phyloP scores from a whole-genome alignment of 1,140 invertebrate species.

The Eumaeus atala region DNA sequence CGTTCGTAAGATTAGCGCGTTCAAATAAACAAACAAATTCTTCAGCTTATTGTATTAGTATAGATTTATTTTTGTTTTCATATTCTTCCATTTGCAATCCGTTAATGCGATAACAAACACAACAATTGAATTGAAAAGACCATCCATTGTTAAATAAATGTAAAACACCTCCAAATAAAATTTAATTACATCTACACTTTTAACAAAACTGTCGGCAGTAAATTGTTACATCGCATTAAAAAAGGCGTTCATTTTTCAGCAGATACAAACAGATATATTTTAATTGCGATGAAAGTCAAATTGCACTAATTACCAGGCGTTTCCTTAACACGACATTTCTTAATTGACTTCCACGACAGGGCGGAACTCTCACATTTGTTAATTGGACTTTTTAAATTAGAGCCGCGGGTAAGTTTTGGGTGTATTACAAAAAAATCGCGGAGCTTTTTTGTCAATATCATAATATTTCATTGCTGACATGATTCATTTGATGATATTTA shows the following conservation, averaged over 20 bases:
- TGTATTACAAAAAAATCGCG: neutral
- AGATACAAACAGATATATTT: conserved; percentile 16
- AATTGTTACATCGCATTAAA: neutral
- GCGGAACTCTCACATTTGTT: conserved; percentile 48
- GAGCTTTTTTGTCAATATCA: too few relatives aligned
- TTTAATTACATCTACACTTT: neutral
- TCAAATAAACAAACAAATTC: too few relatives aligned
- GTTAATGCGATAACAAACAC: neutral
- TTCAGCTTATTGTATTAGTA: too few relatives aligned
- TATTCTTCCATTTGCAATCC: neutral
- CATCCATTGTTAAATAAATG: neutral
- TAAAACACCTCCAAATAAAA: conserved; percentile 3
- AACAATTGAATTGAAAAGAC: neutral
- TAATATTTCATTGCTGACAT: too few relatives aligned
- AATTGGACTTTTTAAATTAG: conserved; percentile 44
- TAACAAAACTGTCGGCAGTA: neutral
- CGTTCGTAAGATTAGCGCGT: too few relatives aligned
- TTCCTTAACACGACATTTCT: conserved; percentile 39
- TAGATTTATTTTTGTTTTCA: too few relatives aligned
- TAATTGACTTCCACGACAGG: conserved; percentile 39
- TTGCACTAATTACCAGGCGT: conserved; percentile 42
- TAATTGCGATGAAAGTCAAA: conserved; percentile 30
- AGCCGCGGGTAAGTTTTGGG: conserved; percentile 15
- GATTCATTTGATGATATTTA: too few relatives aligned
- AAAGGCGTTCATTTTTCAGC: conserved; percentile 4